Conservation (phyloP, 2,797 vertebrate genomes). For the Myotis daubentonii region DNA sequence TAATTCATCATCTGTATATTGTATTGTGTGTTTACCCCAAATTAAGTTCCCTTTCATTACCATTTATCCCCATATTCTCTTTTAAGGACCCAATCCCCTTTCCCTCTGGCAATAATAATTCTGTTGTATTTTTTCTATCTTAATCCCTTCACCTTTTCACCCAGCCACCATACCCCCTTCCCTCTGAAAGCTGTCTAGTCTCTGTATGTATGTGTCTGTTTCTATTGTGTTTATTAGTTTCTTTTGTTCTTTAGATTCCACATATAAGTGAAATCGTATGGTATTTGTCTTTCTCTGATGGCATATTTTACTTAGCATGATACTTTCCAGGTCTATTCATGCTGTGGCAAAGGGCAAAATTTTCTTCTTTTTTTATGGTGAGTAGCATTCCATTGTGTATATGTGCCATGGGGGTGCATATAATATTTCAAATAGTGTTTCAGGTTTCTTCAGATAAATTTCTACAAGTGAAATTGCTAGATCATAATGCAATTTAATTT, state of each 20-base stretch:
- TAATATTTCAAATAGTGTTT: background rate
- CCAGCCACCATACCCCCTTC: background rate
- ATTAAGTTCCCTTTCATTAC: background rate
- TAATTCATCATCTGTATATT: background rate
- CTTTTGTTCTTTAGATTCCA: background rate
- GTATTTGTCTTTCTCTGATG: background rate
- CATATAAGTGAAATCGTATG: background rate
- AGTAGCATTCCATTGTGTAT: background rate
- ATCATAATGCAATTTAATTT: background rate
- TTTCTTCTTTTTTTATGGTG: background rate
- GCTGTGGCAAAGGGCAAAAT: background rate
- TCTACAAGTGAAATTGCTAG: background rate
- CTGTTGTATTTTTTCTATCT: background rate
- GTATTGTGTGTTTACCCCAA: background rate
- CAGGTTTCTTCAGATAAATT: background rate
- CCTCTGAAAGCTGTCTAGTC: background rate
- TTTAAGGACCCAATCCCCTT: background rate
- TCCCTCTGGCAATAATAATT: background rate
- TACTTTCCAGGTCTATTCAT: background rate
- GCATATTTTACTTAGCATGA: background rate
- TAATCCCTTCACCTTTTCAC: background rate
- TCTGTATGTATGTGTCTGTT: background rate
- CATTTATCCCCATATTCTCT: background rate
- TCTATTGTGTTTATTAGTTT: background rate
- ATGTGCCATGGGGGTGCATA: background rate